Conservation (phyloP, 1,140 invertebrate species). For the Campoletis sonorensis region DNA sequence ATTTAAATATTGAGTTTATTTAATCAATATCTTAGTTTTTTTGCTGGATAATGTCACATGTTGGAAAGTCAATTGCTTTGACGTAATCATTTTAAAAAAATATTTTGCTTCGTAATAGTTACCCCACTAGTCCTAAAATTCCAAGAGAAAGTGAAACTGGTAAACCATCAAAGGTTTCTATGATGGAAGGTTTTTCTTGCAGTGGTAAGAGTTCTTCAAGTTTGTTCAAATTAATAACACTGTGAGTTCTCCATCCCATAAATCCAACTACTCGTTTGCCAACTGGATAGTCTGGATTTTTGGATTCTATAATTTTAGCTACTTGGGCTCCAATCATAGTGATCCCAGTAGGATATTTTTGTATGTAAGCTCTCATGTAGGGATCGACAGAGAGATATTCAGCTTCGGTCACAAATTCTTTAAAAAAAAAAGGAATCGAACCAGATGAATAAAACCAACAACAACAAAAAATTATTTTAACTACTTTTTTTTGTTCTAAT, state of each 20-base stretch:
- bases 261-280: slow-evolving; percentile 78
- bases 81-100: no score
- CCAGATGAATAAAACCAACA: slow-evolving; percentile 39
- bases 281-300: slow-evolving; percentile 79
- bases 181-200: slow-evolving; percentile 62
- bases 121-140: slow-evolving; percentile 82
- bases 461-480: no score
- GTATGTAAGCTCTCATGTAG: slow-evolving; percentile 81
- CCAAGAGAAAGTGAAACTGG: slow-evolving; percentile 80
- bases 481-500: no score
- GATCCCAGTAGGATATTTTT: slow-evolving; percentile 74
- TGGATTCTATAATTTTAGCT: slow-evolving; percentile 81
- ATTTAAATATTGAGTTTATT: no score
- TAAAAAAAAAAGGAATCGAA: slow-evolving; percentile 6
- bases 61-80: no score
- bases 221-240: slow-evolving; percentile 64
- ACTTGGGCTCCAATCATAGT: slow-evolving; percentile 82
- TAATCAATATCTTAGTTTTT: no score
- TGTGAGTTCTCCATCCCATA: slow-evolving; percentile 80
- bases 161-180: slow-evolving; percentile 78
- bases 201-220: not conserved
- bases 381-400: slow-evolving; percentile 84
- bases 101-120: slow-evolving; percentile 46
- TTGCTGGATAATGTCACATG: no score
- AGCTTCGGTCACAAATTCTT: slow-evolving; percentile 82